Percentiles rank a stretch among this genome's conserved stretches.
phyloP scores from a whole-genome alignment of 2,797 vertebrate genomes.

The Lepidocolaptes lacrymiger region DNA sequence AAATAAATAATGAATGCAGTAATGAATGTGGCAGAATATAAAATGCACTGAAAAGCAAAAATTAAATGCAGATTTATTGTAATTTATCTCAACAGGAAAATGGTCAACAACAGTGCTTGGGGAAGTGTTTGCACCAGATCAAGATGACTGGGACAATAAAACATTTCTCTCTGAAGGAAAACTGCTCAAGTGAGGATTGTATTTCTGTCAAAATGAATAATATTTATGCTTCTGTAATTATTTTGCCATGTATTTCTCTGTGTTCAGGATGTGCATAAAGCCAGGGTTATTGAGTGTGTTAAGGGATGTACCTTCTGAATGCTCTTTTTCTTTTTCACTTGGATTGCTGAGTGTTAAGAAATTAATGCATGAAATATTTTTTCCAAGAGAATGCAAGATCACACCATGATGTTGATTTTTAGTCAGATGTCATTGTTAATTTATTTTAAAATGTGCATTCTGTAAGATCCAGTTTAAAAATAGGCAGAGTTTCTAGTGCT shows the following conservation, averaged over 20 bases:
- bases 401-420: neutral
- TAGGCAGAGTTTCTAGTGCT: neutral
- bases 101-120: constrained; percentile 86
- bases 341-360: neutral
- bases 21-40: constrained; percentile 22
- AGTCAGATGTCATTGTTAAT: neutral
- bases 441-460: neutral
- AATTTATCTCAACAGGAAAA: constrained; percentile 80
- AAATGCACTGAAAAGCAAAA: constrained; percentile 29
- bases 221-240: constrained; percentile 57
- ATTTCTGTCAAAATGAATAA: constrained; percentile 53
- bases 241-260: constrained; percentile 2
- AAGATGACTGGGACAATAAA: constrained; percentile 94
- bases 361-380: neutral
- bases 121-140: constrained; percentile 88
- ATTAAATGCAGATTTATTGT: constrained; percentile 71
- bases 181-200: constrained; percentile 83
- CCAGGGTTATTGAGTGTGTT: neutral
- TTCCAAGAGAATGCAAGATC: neutral
- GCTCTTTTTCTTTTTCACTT: neutral
- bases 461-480: neutral
- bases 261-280: neutral
- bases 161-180: constrained; percentile 88
- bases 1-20: constrained; percentile 40
- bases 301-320: neutral